Conservation (phyloP, 35 echinoderm and acorn worm species). For the Diadema setosum region DNA sequence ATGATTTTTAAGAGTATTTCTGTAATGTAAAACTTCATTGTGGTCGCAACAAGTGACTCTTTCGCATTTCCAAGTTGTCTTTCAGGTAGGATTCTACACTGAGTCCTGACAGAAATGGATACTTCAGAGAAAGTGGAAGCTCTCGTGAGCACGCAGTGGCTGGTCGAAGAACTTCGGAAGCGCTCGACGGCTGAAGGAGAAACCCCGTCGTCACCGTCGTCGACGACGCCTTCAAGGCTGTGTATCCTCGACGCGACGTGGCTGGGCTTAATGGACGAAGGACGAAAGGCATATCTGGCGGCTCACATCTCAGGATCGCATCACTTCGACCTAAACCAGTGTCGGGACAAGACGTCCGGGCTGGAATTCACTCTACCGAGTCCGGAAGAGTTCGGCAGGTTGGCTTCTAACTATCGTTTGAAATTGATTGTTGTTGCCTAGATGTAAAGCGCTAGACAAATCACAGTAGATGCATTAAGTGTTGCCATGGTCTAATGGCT, state of each 20-base stretch:
- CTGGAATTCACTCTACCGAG: conserved; percentile 60
- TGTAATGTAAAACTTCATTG: too few relatives aligned
- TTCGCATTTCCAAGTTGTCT: background rate
- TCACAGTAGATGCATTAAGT: too few relatives aligned
- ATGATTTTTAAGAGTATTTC: too few relatives aligned
- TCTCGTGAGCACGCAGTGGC: background rate
- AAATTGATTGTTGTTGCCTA: too few relatives aligned
- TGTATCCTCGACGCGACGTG: background rate
- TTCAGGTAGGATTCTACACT: background rate
- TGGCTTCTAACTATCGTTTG: conserved; percentile 10
- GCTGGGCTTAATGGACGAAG: background rate
- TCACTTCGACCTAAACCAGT: conserved; percentile 65
- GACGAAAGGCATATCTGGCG: background rate
- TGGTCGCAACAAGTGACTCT: too few relatives aligned
- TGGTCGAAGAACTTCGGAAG: background rate
- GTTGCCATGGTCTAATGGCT: too few relatives aligned
- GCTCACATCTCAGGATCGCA: conserved; percentile 70
- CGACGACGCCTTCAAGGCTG: background rate
- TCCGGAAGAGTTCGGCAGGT: conserved; percentile 49
- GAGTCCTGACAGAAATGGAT: background rate
- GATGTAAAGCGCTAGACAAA: too few relatives aligned
- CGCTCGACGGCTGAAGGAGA: background rate
- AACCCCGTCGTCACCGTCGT: background rate
- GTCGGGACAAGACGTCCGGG: background rate
- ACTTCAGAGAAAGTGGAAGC: background rate